phyloP scores from a whole-genome alignment of 2,113 vertebrate species.

The Syrmaticus mikado region DNA sequence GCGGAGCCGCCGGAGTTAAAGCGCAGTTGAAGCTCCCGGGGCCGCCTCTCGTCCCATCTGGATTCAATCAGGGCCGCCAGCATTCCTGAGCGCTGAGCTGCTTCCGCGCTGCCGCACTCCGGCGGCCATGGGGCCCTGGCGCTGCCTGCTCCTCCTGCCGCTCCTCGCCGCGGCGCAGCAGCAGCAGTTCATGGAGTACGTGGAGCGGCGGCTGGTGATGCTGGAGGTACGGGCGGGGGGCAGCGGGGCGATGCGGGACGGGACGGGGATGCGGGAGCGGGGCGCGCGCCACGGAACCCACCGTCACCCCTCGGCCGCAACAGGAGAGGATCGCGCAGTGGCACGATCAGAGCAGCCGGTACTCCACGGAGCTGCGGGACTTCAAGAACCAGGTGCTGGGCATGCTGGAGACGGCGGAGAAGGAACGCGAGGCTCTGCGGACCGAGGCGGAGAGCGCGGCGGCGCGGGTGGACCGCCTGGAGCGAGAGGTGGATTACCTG shows the following conservation, averaged over 20 bases:
- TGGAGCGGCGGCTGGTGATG: conserved; percentile 78
- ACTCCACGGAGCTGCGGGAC: conserved; percentile 87
- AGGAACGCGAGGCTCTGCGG: conserved; percentile 81
- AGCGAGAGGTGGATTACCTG: conserved; percentile 90
- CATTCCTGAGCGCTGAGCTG: conserved; percentile 81
- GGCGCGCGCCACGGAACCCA: neutral
- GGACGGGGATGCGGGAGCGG: too few relatives aligned
- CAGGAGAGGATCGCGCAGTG: conserved; percentile 93
- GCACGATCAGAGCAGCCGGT: conserved; percentile 89
- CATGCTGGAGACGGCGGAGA: conserved; percentile 83
- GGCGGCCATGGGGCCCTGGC: conserved; percentile 46
- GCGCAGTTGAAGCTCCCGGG: conserved; percentile 54
- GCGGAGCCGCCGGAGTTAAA: conserved; percentile 53
- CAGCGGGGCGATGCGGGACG: too few relatives aligned
- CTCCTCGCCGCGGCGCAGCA: conserved; percentile 71
- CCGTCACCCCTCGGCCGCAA: neutral
- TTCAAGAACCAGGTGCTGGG: conserved; percentile 90
- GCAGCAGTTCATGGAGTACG: conserved; percentile 81
- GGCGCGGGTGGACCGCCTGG: conserved; percentile 84
- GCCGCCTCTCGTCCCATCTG: conserved; percentile 78
- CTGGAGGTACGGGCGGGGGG: conserved; percentile 73
- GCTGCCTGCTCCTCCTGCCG: conserved; percentile 71
- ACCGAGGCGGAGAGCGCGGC: conserved; percentile 82
- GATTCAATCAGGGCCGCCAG: conserved; percentile 74
- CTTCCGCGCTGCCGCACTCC: neutral